Percentiles rank a stretch among this genome's conserved stretches.
phyloP scores from a whole-genome alignment of 2,113 vertebrate species.

The Ahaetulla prasina region DNA sequence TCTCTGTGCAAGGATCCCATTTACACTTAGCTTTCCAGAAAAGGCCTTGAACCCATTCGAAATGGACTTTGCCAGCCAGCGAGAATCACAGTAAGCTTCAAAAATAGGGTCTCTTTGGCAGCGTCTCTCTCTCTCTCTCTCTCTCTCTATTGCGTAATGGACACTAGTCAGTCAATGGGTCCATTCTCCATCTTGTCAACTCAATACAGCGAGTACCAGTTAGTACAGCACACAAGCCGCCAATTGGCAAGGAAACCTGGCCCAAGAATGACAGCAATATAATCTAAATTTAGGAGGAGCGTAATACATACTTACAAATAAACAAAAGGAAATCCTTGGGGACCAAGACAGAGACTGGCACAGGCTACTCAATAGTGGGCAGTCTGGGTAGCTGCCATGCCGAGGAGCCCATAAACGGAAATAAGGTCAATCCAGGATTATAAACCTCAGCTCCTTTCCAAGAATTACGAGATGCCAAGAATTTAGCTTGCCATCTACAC shows the following conservation, averaged over 20 bases:
- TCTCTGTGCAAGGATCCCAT: background rate
- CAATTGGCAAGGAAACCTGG: conserved; percentile 25
- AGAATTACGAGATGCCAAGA: background rate
- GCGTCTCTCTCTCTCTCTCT: no score
- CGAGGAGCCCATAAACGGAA: background rate
- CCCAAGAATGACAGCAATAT: background rate
- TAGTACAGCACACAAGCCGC: conserved; percentile 22
- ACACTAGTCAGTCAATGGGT: conserved; percentile 38
- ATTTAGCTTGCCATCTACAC: background rate
- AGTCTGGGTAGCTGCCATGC: background rate
- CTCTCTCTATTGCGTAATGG: no score
- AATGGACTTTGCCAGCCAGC: background rate
- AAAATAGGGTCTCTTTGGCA: background rate
- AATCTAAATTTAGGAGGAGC: background rate
- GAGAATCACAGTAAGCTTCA: background rate
- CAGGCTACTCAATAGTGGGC: background rate
- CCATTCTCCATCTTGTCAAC: conserved; percentile 53
- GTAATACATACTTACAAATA: background rate
- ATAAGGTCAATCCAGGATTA: background rate
- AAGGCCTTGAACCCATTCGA: background rate
- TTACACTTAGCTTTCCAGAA: background rate
- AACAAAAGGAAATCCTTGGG: background rate
- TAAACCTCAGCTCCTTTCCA: background rate
- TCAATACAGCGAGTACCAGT: conserved; percentile 30
- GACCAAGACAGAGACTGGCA: background rate